Evolutionary conservation across 2,888 invertebrate genomes (phyloP), one percentile per base, ranked within the genome.

Genomic region (Physocephala rufipes): DNA sequence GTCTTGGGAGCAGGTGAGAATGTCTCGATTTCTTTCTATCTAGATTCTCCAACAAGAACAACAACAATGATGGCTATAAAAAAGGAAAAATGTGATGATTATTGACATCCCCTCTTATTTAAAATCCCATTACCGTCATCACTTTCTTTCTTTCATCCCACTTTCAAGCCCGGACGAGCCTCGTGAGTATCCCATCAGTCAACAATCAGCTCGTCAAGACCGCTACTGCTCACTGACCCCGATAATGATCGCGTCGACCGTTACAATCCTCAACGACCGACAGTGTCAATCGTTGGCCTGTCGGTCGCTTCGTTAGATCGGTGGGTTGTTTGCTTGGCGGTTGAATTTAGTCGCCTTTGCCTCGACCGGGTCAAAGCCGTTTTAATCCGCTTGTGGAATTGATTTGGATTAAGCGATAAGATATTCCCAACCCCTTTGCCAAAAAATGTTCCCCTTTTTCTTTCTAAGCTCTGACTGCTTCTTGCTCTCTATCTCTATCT

Each of bases 371-470:
- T 36, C 53, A 53, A 53, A 66, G 65, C 53, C 65, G 53, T 30
- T 66, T 26, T 67, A 67, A 67, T 67, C 67, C 67, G 67, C 58
- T 67, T 67, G 67, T 28, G 67, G 67, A 67, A 19, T 55, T 59
- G 67, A 67, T 67, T 67, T 67, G 26, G 51, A 47, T 63, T 47
- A 24, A 26, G 45, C 26, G 63, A 63, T 63, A 47, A 47, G n/a
- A 21, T 21, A 12, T 49, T 49, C 49, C 49, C 49, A n/a, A 5
- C 19, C n/a, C 19, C 16, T 49, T 49, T n/a, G 19, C 43, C 47
- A 16, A 9, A 26, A 47, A 21, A 47, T n/a, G 16, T 24, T 47
- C 21, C 21, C 21, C 61, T 16, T 30, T 47, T 65, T n/a, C n/a
- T n/a, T n/a, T n/a, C n/a, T n/a, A n/a, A n/a, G n/a, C 51, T 13